Base-by-base conservation (phyloP, 2,113 vertebrate species). In the Cacatua alba region DNA sequence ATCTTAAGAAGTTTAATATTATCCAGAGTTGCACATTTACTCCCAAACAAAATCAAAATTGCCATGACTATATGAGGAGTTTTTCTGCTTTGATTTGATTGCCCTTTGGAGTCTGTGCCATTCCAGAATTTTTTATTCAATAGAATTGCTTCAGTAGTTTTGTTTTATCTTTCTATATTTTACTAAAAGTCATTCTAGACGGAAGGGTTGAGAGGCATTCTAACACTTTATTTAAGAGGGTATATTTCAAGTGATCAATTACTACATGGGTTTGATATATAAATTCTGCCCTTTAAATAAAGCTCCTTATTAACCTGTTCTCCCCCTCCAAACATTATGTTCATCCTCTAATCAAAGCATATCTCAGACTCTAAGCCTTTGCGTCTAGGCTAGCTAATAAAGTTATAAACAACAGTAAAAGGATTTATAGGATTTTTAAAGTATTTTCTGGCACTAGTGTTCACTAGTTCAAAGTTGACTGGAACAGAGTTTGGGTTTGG, bases 231-330 rank as follows among this genome's bases (percentile, higher is more conserved):
- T 72, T 95, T 76, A 33, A 92, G 88, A 90, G 17, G 10, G 2
- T 67, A 13, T 83, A 44, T 90, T 92, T 95, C 63, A 92, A 83
- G 44, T 75, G 72, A 84, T 91, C 48, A 89, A 21, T 71, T 93
- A 31, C n/a, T 74, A 86, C 17, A 23, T 49, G 24, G 10, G 13
- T 55, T 86, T 80, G 24, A 89, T 68, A 51, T 26, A 92, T 80
- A 92, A 93, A 83, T 82, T 94, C 19, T 35, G 8, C 17, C n/a
- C 20, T 91, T 88, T 39, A 75, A 75, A 78, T 53, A 78, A 59
- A n/a, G 19, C 8, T 59, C 55, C 55, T 59, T 59, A 59, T n/a
- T 59, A 59, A 59, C 19, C 12, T 59, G 8, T 23, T 59, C 20
- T 59, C 21, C 39, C 37, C 6, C 31, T 92, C 43, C 53, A 77